Evolutionary conservation across 2,113 vertebrate genomes (phyloP).

Genomic region (Nothobranchius furzeri): DNA sequence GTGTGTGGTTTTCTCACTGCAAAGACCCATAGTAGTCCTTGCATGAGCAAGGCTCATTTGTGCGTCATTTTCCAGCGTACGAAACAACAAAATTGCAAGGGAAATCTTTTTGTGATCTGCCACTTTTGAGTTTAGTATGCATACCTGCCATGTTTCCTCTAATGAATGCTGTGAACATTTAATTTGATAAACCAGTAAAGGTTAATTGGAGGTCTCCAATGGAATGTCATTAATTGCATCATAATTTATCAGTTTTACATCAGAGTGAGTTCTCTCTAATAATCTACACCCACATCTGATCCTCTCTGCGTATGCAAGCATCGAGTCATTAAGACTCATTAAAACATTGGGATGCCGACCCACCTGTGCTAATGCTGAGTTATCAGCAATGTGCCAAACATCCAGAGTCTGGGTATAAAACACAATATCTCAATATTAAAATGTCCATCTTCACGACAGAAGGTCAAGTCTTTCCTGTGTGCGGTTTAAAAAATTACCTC

Average conservation of each 20-base stretch:
- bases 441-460: no score
- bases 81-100: no score
- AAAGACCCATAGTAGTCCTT: no score
- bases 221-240: not conserved
- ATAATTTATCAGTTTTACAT: conserved; percentile 5
- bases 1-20: no score
- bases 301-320: conserved; percentile 27
- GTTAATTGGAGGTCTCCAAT: not conserved
- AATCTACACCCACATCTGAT: conserved; percentile 29
- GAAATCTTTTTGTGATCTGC: not conserved
- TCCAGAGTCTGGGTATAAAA: conserved; percentile 25
- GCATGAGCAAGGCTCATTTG: no score
- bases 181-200: not conserved
- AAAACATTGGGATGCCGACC: conserved; percentile 44
- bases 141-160: not conserved
- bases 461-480: no score
- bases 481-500: no score
- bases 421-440: not conserved
- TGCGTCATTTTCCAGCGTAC: no score
- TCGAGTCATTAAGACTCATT: conserved; percentile 52
- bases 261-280: not conserved
- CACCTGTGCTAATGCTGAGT: conserved; percentile 22
- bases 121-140: not conserved
- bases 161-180: not conserved
- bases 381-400: conserved; percentile 24